Evolutionary conservation across 2,113 vertebrate genomes (phyloP).

Genomic region (Cricetomys ansorgei): DNA sequence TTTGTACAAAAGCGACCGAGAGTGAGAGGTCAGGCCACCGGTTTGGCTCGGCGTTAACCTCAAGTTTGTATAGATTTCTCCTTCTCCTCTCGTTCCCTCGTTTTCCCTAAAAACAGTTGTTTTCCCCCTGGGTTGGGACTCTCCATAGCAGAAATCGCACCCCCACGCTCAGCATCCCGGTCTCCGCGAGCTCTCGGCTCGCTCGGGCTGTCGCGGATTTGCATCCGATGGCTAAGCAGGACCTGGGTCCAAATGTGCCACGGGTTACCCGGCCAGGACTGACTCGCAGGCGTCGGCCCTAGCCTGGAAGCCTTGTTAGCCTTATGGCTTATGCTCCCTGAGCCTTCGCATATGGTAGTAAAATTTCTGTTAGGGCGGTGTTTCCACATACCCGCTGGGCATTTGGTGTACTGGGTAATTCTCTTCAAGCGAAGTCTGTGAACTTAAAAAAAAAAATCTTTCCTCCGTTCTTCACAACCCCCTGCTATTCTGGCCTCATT

Average conservation of each 20-base stretch:
- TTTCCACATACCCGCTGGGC: constrained; percentile 66
- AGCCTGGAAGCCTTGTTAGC: neutral
- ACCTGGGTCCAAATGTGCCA: constrained; percentile 8
- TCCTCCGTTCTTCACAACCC: constrained; percentile 52
- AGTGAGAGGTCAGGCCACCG: constrained; percentile 30
- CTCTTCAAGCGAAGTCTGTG: constrained; percentile 74
- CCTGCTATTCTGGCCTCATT: constrained; percentile 54
- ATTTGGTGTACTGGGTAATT: constrained; percentile 68
- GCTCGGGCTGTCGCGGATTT: neutral
- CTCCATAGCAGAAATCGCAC: neutral
- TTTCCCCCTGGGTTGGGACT: constrained; percentile 35
- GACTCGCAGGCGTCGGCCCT: constrained; percentile 37
- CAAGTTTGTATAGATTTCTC: constrained; percentile 60
- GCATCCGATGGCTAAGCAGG: neutral
- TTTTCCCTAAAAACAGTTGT: constrained; percentile 73
- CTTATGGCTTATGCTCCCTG: neutral
- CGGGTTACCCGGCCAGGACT: neutral
- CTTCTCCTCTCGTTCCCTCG: constrained; percentile 56
- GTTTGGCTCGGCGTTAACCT: constrained; percentile 45
- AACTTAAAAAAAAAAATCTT: constrained; percentile 72
- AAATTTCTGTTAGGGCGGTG: constrained; percentile 67
- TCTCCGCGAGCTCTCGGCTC: neutral
- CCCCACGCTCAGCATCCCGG: neutral
- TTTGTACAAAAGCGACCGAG: constrained; percentile 47
- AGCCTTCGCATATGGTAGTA: constrained; percentile 44